These are phyloP conservation scores for Atlantisia rogersi DNA, from an alignment of 2,113 vertebrate genomes.

Conservation along the genomic window DNA sequence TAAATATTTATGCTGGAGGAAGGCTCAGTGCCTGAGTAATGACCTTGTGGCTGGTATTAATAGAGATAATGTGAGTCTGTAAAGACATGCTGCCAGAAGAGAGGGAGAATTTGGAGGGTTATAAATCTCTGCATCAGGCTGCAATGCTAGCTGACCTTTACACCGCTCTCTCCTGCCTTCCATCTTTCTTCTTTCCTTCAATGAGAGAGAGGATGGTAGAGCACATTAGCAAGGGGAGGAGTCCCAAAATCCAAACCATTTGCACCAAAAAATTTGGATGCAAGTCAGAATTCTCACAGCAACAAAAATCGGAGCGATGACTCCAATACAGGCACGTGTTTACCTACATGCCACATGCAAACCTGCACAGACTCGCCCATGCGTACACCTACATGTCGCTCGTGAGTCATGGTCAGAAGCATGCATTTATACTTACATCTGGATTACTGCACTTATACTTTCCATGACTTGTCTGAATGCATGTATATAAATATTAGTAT, in stretches of 20 bases:
- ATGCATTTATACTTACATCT: accelerated
- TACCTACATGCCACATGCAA: neutral
- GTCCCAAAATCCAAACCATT: conserved; percentile 16
- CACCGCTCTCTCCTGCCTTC: conserved; percentile 39
- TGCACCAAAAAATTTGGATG: neutral
- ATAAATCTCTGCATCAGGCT: conserved; percentile 69
- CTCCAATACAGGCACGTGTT: accelerated
- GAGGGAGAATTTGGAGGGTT: conserved; percentile 49
- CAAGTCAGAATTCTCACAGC: neutral
- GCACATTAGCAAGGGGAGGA: neutral
- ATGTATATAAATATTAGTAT: neutral
- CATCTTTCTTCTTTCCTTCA: conserved; percentile 28
- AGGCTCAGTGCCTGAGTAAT: conserved; percentile 81
- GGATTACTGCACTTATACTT: neutral
- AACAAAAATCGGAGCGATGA: neutral
- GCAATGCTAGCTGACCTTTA: conserved; percentile 68
- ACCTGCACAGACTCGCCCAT: neutral
- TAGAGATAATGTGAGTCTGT: conserved; percentile 82
- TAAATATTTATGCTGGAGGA: conserved; percentile 86
- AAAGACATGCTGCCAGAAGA: conserved; percentile 73
- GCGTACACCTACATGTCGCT: accelerated
- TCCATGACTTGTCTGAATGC: neutral
- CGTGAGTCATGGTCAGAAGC: neutral
- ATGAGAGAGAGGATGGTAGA: neutral
- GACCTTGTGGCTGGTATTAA: conserved; percentile 84